These are phyloP conservation scores for Scaptomyza parva DNA, from an alignment of 2,888 invertebrate genomes.

Conservation along the genomic window DNA sequence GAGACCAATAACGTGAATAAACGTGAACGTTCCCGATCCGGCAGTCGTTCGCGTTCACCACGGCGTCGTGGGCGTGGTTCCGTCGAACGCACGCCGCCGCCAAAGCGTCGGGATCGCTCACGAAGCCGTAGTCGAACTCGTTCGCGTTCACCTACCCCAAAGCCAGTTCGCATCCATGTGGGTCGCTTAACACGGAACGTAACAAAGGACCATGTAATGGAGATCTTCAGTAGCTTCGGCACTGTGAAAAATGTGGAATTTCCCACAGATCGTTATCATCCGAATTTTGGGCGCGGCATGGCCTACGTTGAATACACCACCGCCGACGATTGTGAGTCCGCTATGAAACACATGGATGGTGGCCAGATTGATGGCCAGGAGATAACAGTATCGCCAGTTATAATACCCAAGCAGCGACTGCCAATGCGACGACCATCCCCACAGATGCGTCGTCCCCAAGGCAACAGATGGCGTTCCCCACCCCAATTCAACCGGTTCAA, in stretches of 20 bases:
- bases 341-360: slow-evolving; percentile 99
- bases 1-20: slow-evolving; percentile 63
- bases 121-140: slow-evolving; percentile 93
- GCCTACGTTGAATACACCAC: slow-evolving; percentile 98
- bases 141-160: slow-evolving; percentile 94
- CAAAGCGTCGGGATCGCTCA: slow-evolving; percentile 91
- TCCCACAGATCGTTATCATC: slow-evolving; percentile 94
- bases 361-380: slow-evolving; percentile 99
- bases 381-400: slow-evolving; percentile 97
- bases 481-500: slow-evolving; percentile 83
- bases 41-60: slow-evolving; percentile 84
- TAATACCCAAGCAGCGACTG: slow-evolving; percentile 88
- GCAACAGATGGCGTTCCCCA: slow-evolving; percentile 84
- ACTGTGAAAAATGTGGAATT: slow-evolving; percentile 95
- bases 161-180: slow-evolving; percentile 97
- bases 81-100: slow-evolving; percentile 92
- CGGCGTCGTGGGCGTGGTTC: slow-evolving; percentile 89
- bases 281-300: slow-evolving; percentile 95
- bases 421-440: slow-evolving; percentile 83
- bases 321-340: slow-evolving; percentile 98
- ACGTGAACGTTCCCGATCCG: slow-evolving; percentile 74
- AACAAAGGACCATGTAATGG: slow-evolving; percentile 94
- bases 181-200: slow-evolving; percentile 97
- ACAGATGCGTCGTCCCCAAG: slow-evolving; percentile 82
- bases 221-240: slow-evolving; percentile 96